Evolutionary conservation across 2,797 vertebrate species (phyloP).

Genomic region (Cygnus olor): DNA sequence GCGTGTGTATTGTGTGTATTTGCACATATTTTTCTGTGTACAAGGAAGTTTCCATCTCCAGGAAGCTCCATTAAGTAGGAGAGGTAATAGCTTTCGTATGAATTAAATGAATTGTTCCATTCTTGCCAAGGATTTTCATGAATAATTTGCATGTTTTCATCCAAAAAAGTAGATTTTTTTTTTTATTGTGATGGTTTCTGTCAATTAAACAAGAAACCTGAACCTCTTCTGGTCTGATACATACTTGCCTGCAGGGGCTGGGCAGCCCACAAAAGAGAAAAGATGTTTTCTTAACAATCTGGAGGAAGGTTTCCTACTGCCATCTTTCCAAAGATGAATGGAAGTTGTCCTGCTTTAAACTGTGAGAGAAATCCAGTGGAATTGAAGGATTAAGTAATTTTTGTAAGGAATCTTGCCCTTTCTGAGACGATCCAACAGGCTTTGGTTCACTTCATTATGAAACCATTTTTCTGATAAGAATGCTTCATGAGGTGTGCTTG

Average conservation of each 20-base stretch:
- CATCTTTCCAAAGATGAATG: background rate
- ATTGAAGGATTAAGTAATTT: background rate
- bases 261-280: background rate
- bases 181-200: background rate
- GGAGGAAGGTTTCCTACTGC: background rate
- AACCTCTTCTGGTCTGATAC: background rate
- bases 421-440: background rate
- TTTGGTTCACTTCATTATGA: background rate
- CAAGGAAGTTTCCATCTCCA: background rate
- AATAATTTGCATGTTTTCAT: conserved; percentile 14
- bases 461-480: background rate
- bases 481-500: background rate
- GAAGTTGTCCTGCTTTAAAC: background rate
- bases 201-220: background rate
- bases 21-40: background rate
- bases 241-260: background rate
- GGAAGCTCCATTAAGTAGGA: conserved; percentile 8
- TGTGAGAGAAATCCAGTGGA: background rate
- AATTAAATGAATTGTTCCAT: conserved; percentile 16
- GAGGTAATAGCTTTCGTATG: background rate
- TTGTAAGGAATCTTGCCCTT: background rate
- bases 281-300: background rate
- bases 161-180: background rate
- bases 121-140: background rate
- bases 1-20: background rate